Evolutionary conservation across 2,888 invertebrate genomes (phyloP), one percentile per base, ranked within the genome.

Genomic region (Acanthosoma haemorrhoidale): DNA sequence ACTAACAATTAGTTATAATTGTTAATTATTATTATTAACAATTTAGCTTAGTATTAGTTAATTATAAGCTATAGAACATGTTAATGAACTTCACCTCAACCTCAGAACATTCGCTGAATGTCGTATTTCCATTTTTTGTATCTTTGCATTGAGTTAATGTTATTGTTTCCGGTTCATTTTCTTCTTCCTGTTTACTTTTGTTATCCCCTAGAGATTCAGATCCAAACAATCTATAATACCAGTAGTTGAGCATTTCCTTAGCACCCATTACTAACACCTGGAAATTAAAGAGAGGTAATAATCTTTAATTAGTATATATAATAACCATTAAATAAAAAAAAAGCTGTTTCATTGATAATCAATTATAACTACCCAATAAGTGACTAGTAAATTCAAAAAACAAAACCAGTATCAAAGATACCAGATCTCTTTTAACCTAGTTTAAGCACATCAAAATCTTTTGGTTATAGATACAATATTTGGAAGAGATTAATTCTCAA

Each of bases 111-210:
- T 76, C 76, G 16, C 72, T 74, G 70, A 75, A 76, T 31, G 74
- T 75, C 5, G 76, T 59, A 61, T 73, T 72, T 16, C 72, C 71
- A 72, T 73, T 74, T 25, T 72, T 70, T 4, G 70, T n/a, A 64
- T 72, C 77, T 77, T 74, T 80, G 76, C 72, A 74, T 59, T 76
- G 77, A 70, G 72, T 73, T 36, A 77, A 75, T 31, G 74, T 75
- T 25, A 75, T 73, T 59, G 69, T 74, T 1, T 74, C 61, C 72
- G 73, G 70, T 21, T 77, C 75, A 39, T 77, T 76, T 43, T 71
- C 73, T 13, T 74, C 73, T 68, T 76, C 73, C 59, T 75, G 76
- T 51, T 74, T 71, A 31, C 58, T 29, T 63, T 74, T 70, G 15
- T 68, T 70, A 36, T 73, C 72, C 41, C 43, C 58, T 6, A 67